These are phyloP conservation scores for Thecocarcelia acutangulata DNA, from an alignment of 2,888 invertebrate species.

Conservation along the genomic window DNA sequence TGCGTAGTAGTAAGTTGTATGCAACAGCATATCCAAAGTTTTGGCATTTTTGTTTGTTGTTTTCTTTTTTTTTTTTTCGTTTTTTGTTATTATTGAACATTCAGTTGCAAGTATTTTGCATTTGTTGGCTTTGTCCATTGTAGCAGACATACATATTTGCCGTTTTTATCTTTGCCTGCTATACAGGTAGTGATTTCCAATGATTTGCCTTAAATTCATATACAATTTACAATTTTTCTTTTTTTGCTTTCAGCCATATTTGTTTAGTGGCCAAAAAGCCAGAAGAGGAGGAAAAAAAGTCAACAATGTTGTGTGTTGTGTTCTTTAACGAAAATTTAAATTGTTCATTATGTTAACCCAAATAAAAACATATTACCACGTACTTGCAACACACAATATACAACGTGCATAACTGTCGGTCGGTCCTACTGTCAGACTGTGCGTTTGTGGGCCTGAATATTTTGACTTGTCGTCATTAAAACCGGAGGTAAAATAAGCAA, in stretches of 20 bases:
- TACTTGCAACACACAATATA: conserved; percentile 39
- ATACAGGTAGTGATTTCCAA: conserved; percentile 69
- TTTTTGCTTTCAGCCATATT: conserved; percentile 42
- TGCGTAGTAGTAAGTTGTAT: conserved; percentile 60
- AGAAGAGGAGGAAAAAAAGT: neutral
- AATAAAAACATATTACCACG: conserved; percentile 56
- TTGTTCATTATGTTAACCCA: conserved; percentile 69
- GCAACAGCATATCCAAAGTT: conserved; percentile 38
- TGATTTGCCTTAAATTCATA: conserved; percentile 63
- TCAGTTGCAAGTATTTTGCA: conserved; percentile 53
- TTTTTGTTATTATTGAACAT: conserved; percentile 28
- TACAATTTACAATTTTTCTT: conserved; percentile 50
- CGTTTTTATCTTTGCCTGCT: conserved; percentile 15
- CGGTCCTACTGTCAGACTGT: conserved; percentile 12
- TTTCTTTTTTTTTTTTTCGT: no score
- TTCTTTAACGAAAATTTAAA: conserved; percentile 53
- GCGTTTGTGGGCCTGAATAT: neutral
- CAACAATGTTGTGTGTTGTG: conserved; percentile 36
- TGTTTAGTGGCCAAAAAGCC: conserved; percentile 59
- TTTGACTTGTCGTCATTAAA: conserved; percentile 55
- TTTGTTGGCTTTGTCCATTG: conserved; percentile 23
- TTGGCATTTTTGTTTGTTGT: conserved; percentile 30
- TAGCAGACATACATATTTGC: conserved; percentile 27
- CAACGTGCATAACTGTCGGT: neutral
- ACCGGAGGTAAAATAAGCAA: neutral